Evolutionary conservation across 2,113 vertebrate species (phyloP), one percentile per base, ranked within the genome.

Genomic region (Rhagologus leucostigma): DNA sequence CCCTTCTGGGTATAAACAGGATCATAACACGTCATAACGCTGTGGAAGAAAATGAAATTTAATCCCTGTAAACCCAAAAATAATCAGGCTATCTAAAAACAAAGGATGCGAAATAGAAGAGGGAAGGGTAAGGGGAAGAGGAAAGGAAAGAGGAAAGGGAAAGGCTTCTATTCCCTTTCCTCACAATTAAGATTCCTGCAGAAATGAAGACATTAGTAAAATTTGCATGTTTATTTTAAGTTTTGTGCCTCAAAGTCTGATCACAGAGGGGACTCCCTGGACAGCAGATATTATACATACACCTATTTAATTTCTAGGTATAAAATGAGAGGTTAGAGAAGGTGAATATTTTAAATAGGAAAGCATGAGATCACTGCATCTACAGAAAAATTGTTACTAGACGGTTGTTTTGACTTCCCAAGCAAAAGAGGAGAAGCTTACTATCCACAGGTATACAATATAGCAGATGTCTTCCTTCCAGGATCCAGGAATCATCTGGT

Each of bases 11-110:
- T n/a, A n/a, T n/a, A n/a, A n/a, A n/a, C n/a, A n/a, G n/a, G n/a
- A n/a, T n/a, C n/a, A n/a, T n/a, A n/a, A n/a, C n/a, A 44, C 0
- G 0, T 47, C 11, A 23, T 60, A n/a, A 64, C 5, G 11, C 16
- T 17, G 27, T 30, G 7, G 20, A 90, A 80, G 23, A 73, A 91
- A 68, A 75, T 4, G 2, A 67, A 74, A 62, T 57, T 88, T 90
- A 12, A 55, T 20, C 11, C 19, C 26, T 30, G 7, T 7, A 64
- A 79, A 57, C 3, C 1, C 16, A 76, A 4, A 77, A 39, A 74
- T 59, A 11, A 46, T 12, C 24, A 59, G 6, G 8, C 42, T 63
- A 80, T 20, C 16, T 70, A 59, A 88, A 86, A 90, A 6, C 2
- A 77, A 84, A 69, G 4, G 5, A 56, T 41, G 13, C 0, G 1